A percentile compares a stretch with the other conserved stretches of the same genome.
Evolutionary conservation across 1,140 invertebrate genomes (phyloP).

Genomic region (Heliconius melpomene): DNA sequence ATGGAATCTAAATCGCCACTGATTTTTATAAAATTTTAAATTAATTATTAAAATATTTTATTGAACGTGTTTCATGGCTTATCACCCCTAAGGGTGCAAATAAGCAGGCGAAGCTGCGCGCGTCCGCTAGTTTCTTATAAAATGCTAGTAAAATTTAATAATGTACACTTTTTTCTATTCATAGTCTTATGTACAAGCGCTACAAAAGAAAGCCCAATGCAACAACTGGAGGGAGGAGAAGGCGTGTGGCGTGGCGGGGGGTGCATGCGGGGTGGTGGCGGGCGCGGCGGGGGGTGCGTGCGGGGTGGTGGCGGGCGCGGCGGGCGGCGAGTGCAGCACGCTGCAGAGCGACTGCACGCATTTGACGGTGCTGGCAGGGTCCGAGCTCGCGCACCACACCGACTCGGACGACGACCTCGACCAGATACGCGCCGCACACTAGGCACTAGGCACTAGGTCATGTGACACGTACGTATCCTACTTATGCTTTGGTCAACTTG

Average conservation of each 20-base stretch:
- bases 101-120: too few relatives aligned
- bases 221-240: slow-evolving; percentile 75
- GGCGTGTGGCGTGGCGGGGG: slow-evolving; percentile 36
- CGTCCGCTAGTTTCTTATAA: too few relatives aligned
- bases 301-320: slow-evolving; percentile 45
- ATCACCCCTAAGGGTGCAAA: too few relatives aligned
- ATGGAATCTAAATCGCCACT: too few relatives aligned
- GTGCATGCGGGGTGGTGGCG: slow-evolving; percentile 20
- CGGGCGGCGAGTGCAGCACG: slow-evolving; percentile 86
- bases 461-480: neutral
- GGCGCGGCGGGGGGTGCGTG: slow-evolving; percentile 57
- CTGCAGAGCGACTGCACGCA: slow-evolving; percentile 88
- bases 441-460: slow-evolving; percentile 41
- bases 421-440: slow-evolving; percentile 55
- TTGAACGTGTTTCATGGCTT: too few relatives aligned
- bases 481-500: too few relatives aligned
- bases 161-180: neutral
- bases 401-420: slow-evolving; percentile 77
- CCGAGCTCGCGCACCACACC: slow-evolving; percentile 73
- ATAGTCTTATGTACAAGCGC: slow-evolving; percentile 90
- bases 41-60: too few relatives aligned
- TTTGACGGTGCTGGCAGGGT: slow-evolving; percentile 83
- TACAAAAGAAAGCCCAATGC: slow-evolving; percentile 86
- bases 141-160: too few relatives aligned
- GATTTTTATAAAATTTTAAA: too few relatives aligned